Conservation (phyloP, 2,113 vertebrate species). For the Sylvietta virens region DNA sequence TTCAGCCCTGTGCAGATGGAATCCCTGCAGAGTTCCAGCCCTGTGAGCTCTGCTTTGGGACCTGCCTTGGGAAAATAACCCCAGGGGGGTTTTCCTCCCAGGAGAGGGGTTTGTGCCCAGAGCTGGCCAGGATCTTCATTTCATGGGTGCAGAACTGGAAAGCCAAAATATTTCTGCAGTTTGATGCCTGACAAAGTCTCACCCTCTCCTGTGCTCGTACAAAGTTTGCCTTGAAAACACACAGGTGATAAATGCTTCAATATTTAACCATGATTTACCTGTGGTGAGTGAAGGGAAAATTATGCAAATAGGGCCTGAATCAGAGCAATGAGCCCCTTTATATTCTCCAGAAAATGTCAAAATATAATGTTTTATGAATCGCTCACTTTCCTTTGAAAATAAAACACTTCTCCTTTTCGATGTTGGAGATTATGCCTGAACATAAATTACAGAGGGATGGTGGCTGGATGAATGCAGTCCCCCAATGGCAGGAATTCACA, state of each 20-base stretch:
- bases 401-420: slow-evolving; percentile 42
- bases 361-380: slow-evolving; percentile 60
- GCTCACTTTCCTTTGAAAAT: slow-evolving; percentile 41
- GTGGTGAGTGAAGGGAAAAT: slow-evolving; percentile 54
- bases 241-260: slow-evolving; percentile 67
- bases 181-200: neutral
- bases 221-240: slow-evolving; percentile 52
- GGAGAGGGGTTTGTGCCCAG: neutral
- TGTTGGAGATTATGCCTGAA: neutral
- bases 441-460: slow-evolving; percentile 14
- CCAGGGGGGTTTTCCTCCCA: neutral
- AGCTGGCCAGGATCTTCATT: neutral
- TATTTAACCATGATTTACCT: slow-evolving; percentile 73
- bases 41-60: neutral
- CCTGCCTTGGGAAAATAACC: neutral
- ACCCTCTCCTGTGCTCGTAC: neutral
- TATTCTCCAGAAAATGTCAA: slow-evolving; percentile 49
- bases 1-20: rapidly evolving
- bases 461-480: neutral
- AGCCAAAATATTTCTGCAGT: neutral
- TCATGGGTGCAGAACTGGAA: neutral
- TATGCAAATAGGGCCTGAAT: slow-evolving; percentile 67
- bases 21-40: neutral
- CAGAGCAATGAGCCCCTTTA: slow-evolving; percentile 54
- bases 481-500: neutral